These are phyloP conservation scores for Pachypeltis micranthus DNA, from an alignment of 1,140 invertebrate genomes.

Conservation along the genomic window DNA sequence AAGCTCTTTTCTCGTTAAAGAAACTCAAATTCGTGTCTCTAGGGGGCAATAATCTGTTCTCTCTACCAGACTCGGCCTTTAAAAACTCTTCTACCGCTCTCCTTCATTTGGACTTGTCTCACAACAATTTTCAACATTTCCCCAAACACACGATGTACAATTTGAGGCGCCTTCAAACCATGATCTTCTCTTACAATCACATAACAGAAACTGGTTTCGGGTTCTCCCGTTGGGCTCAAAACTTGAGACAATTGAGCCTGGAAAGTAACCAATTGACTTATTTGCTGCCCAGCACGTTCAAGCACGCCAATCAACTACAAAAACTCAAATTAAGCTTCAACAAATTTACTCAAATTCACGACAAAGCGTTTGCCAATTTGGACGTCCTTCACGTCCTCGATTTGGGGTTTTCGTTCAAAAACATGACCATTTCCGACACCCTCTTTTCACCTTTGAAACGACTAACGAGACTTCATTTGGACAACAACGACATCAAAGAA, in stretches of 20 bases:
- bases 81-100: conserved; percentile 45
- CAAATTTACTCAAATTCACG: conserved; percentile 61
- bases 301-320: conserved; percentile 51
- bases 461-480: conserved; percentile 69
- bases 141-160: conserved; percentile 52
- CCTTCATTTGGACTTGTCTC: conserved; percentile 64
- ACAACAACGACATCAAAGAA: conserved; percentile 71
- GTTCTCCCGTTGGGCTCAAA: conserved; percentile 54
- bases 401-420: conserved; percentile 67
- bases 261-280: conserved; percentile 46
- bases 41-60: conserved; percentile 59
- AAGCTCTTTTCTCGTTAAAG: conserved; percentile 49
- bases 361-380: conserved; percentile 60
- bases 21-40: conserved; percentile 64
- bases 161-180: conserved; percentile 56
- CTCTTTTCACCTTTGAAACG: conserved; percentile 54
- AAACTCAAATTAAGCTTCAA: conserved; percentile 83
- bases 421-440: conserved; percentile 59
- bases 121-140: conserved; percentile 59
- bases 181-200: conserved; percentile 76
- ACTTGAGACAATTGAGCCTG: conserved; percentile 32
- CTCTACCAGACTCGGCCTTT: conserved; percentile 42
- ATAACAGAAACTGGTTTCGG: conserved; percentile 58
- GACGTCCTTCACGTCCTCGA: conserved; percentile 65
- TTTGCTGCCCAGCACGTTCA: conserved; percentile 58